phyloP scores from a whole-genome alignment of 2,113 vertebrate genomes.

The Turdus rufiventris region DNA sequence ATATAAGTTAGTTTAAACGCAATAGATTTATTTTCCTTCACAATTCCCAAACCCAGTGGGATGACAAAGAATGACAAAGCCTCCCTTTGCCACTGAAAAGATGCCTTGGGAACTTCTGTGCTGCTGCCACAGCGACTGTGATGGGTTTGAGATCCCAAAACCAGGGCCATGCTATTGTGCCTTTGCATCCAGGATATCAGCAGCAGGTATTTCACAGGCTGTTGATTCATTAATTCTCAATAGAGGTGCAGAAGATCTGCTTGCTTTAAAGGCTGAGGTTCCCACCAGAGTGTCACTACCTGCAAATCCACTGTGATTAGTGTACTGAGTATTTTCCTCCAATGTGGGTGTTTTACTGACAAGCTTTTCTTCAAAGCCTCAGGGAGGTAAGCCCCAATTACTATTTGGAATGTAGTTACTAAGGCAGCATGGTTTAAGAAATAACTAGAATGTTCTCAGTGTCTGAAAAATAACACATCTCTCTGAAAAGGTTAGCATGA shows the following conservation, averaged over 20 bases:
- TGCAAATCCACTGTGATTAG: background rate
- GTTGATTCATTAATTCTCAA: background rate
- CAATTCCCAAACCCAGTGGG: background rate
- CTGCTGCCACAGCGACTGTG: background rate
- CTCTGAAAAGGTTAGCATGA: constrained; percentile 5
- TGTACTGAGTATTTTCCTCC: background rate
- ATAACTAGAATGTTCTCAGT: background rate
- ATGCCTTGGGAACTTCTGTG: fast-evolving
- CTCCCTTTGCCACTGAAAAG: background rate
- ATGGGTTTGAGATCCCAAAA: background rate
- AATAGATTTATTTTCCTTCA: background rate
- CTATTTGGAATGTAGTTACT: background rate
- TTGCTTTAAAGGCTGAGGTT: background rate
- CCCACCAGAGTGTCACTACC: background rate
- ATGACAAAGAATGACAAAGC: background rate
- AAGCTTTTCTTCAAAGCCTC: constrained; percentile 6
- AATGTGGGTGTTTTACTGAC: background rate
- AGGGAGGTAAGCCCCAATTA: background rate
- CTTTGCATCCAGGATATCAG: background rate
- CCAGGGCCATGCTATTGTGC: background rate
- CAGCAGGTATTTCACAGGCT: background rate
- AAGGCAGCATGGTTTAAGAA: constrained; percentile 1
- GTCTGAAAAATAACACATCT: constrained; percentile 18
- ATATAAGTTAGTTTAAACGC: background rate
- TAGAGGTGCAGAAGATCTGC: background rate